Percentiles rank a stretch among this genome's conserved stretches.
phyloP scores from a whole-genome alignment of 2,888 invertebrate genomes.

The Zygaena filipendulae region DNA sequence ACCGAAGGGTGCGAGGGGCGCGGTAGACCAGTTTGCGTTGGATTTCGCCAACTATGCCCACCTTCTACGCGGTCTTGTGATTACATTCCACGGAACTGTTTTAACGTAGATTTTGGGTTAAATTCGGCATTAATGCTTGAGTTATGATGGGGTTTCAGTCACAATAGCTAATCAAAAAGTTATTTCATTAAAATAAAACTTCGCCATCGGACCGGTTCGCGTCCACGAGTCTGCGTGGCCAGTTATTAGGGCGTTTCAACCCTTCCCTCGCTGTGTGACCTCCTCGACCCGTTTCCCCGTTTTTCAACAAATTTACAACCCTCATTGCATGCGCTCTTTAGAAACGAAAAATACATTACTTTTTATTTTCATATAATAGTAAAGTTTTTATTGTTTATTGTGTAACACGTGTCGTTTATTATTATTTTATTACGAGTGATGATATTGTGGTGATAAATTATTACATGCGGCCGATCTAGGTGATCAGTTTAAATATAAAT shows the following conservation, averaged over 20 bases:
- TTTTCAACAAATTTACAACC: constrained; percentile 42
- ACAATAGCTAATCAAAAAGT: no score
- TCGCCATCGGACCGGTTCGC: no score
- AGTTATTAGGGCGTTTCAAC: constrained; percentile 56
- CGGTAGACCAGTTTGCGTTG: constrained; percentile 27
- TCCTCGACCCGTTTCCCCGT: constrained; percentile 44
- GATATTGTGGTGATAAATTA: constrained; percentile 36
- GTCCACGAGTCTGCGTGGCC: constrained; percentile 26
- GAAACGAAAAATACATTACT: constrained; percentile 43
- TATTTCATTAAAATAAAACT: no score
- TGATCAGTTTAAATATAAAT: constrained; percentile 14
- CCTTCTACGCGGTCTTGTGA: constrained; percentile 62
- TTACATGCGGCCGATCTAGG: constrained; percentile 32
- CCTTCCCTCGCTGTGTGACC: constrained; percentile 47
- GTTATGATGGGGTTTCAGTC: constrained; percentile 29
- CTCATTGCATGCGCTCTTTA: constrained; percentile 30
- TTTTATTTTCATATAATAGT: constrained; percentile 28
- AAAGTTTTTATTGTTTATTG: constrained; percentile 36
- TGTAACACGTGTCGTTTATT: constrained; percentile 38
- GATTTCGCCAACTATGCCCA: constrained; percentile 51
- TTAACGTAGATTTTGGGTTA: constrained; percentile 60
- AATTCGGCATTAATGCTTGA: no score
- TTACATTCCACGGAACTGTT: constrained; percentile 54
- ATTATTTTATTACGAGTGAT: constrained; percentile 32
- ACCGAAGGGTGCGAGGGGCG: constrained; percentile 19